A percentile compares a stretch with the other conserved stretches of the same genome.
These are phyloP conservation scores for Ariolimax columbianus DNA, from an alignment of 2,888 invertebrate species.

Conservation along the genomic window DNA sequence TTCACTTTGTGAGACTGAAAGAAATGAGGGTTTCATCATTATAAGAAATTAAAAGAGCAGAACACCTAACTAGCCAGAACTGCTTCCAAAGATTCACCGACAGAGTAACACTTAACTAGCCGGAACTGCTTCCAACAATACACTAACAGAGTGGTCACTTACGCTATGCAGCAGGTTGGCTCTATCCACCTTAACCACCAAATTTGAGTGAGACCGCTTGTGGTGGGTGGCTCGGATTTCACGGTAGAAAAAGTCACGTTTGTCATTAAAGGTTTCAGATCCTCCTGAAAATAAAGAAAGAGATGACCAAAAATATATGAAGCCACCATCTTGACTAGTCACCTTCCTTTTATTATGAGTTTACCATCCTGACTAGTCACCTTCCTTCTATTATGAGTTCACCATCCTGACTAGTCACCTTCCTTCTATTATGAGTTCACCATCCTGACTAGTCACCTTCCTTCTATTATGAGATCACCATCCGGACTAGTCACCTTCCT, in stretches of 20 bases:
- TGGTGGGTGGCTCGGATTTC: conserved; percentile 91
- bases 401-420: no score
- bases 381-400: no score
- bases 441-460: no score
- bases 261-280: conserved; percentile 92
- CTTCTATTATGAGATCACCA: no score
- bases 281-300: conserved; percentile 82
- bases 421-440: no score
- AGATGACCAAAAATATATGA: background rate
- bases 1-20: background rate
- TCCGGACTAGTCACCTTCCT: no score
- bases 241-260: conserved; percentile 87
- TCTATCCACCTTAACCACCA: conserved; percentile 89
- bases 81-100: background rate
- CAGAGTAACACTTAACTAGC: background rate
- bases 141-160: conserved; percentile 71
- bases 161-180: conserved; percentile 89
- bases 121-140: background rate
- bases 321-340: no score
- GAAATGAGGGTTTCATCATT: background rate
- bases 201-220: conserved; percentile 91
- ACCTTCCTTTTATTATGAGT: no score
- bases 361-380: no score
- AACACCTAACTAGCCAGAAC: background rate
- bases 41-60: background rate